Conservation (phyloP, 37 sponge, comb jelly and placozoan species). For the Eunapius fragilis region DNA sequence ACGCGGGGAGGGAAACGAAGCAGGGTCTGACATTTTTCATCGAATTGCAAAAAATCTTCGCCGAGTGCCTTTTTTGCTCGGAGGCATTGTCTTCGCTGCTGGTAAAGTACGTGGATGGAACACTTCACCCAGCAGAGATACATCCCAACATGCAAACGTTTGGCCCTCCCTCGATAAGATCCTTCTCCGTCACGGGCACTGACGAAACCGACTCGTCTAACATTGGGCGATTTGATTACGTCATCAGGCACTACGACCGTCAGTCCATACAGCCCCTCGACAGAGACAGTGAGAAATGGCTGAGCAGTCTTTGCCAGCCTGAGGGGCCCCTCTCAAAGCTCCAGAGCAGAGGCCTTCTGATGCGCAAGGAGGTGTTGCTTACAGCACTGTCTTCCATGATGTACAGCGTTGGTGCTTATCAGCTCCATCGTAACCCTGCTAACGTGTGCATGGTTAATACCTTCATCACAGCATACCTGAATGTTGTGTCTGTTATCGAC, state of each 20-base stretch:
- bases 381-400: constrained; percentile 45
- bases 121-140: background rate
- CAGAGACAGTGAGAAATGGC: background rate
- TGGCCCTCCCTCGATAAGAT: background rate
- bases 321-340: background rate
- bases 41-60: constrained; percentile 10
- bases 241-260: constrained; percentile 1
- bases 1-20: no score
- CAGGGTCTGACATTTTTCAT: constrained; percentile 15
- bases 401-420: constrained; percentile 43
- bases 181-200: background rate
- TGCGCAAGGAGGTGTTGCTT: background rate
- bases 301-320: background rate
- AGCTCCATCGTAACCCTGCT: background rate
- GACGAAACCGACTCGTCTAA: background rate
- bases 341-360: constrained; percentile 18
- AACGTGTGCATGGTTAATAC: constrained; percentile 11
- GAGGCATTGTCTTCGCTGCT: constrained; percentile 45
- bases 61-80: constrained; percentile 7
- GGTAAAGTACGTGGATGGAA: background rate
- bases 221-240: constrained; percentile 2
- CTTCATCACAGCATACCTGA: constrained; percentile 47
- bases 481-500: constrained; percentile 36
- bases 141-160: background rate
- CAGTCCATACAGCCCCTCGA: background rate